A percentile compares a stretch with the other conserved stretches of the same genome.
Evolutionary conservation across 2,888 invertebrate genomes (phyloP).

Genomic region (Achlya flavicornis): DNA sequence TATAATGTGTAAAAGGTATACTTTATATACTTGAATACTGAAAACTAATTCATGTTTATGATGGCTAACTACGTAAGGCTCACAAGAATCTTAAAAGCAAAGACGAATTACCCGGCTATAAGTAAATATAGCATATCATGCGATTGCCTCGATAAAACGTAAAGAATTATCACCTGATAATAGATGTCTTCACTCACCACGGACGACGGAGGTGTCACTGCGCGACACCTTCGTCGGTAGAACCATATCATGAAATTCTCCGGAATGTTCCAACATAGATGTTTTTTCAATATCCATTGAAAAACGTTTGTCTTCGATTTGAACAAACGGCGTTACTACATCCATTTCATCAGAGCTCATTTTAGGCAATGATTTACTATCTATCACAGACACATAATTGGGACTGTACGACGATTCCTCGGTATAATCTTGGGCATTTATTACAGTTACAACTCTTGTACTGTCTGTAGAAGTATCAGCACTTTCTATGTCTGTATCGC

Average conservation of each 20-base stretch:
- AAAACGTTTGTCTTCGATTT: constrained; percentile 32
- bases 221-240: constrained; percentile 75
- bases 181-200: constrained; percentile 84
- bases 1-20: no score
- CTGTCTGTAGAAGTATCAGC: constrained; percentile 43
- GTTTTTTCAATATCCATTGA: constrained; percentile 35
- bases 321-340: constrained; percentile 64
- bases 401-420: constrained; percentile 34
- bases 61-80: not conserved
- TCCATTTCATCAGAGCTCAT: constrained; percentile 69
- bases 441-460: constrained; percentile 42
- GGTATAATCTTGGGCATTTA: constrained; percentile 32
- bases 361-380: constrained; percentile 37
- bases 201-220: constrained; percentile 73
- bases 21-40: no score
- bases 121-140: constrained; percentile 69
- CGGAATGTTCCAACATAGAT: constrained; percentile 70
- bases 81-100: constrained; percentile 22
- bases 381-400: constrained; percentile 26
- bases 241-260: constrained; percentile 81
- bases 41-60: not conserved
- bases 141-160: constrained; percentile 74
- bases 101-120: constrained; percentile 40
- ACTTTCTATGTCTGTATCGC: constrained; percentile 32
- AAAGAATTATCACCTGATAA: constrained; percentile 82